A percentile compares a stretch with the other conserved stretches of the same genome.
These are phyloP conservation scores for Botia kubotai DNA, from an alignment of 2,797 vertebrate genomes.

Conservation along the genomic window DNA sequence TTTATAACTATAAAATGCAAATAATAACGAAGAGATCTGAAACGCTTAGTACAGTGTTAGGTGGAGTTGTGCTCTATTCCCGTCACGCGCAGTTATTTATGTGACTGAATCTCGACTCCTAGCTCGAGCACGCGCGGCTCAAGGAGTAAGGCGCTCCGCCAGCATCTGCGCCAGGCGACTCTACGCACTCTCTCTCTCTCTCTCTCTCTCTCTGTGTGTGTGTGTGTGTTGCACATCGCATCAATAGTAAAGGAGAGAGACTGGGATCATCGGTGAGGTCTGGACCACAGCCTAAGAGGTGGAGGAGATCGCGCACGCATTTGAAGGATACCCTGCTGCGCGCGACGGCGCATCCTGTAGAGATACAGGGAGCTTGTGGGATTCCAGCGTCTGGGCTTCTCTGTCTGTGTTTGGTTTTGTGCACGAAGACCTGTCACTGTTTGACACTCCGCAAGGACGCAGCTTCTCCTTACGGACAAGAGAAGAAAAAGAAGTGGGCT, in stretches of 20 bases:
- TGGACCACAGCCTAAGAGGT: slow-evolving; percentile 32
- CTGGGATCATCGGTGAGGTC: slow-evolving; percentile 25
- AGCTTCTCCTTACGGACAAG: slow-evolving; percentile 28
- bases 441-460: slow-evolving; percentile 36
- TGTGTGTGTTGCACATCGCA: background rate
- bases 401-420: slow-evolving; percentile 45
- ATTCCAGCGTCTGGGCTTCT: slow-evolving; percentile 41
- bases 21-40: background rate
- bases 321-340: slow-evolving; percentile 52
- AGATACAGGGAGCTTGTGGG: slow-evolving; percentile 38
- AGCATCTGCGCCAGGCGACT: slow-evolving; percentile 1
- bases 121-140: slow-evolving; percentile 8
- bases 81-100: slow-evolving; percentile 5
- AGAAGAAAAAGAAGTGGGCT: slow-evolving; percentile 15
- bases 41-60: background rate
- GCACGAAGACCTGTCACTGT: slow-evolving; percentile 32
- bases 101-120: slow-evolving; percentile 2
- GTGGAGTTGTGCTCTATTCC: background rate
- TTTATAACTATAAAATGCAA: background rate
- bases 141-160: background rate
- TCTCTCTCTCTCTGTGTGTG: slow-evolving; percentile 12
- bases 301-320: slow-evolving; percentile 11
- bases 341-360: slow-evolving; percentile 47
- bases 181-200: slow-evolving; percentile 9
- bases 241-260: slow-evolving; percentile 25